These are phyloP conservation scores for Akabosia matsudoensis DNA, from an alignment of 1,140 invertebrate genomes.

Conservation along the genomic window DNA sequence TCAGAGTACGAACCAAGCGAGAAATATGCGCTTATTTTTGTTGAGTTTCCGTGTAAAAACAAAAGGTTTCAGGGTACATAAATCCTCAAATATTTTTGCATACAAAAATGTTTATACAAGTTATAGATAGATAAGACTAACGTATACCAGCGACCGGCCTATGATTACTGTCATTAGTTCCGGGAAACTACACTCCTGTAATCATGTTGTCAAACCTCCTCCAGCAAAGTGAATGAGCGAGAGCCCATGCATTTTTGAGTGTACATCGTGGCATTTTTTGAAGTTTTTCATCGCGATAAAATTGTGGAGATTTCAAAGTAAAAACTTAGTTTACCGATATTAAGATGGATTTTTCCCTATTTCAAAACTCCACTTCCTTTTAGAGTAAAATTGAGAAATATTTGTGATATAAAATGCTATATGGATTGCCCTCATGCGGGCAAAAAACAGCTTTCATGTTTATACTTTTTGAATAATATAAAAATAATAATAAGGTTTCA, in stretches of 20 bases:
- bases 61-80: too few species aligned
- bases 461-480: background rate
- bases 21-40: too few species aligned
- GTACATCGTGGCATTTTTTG: background rate
- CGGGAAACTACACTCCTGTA: constrained; percentile 24
- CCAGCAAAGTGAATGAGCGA: constrained; percentile 2
- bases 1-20: too few species aligned
- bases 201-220: constrained; percentile 19
- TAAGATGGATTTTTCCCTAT: background rate
- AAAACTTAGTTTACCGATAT: too few species aligned
- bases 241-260: background rate
- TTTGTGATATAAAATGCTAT: background rate
- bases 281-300: background rate
- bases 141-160: background rate
- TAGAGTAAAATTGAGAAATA: background rate
- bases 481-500: background rate
- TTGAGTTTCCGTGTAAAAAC: too few species aligned
- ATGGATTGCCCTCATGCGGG: too few species aligned
- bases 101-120: too few species aligned
- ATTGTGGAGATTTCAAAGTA: too few species aligned
- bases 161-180: constrained; percentile 25
- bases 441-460: background rate
- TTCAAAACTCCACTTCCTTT: background rate
- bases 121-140: too few species aligned
- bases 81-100: too few species aligned